phyloP scores from a whole-genome alignment of 2,113 vertebrate species.

The Caranx melampygus region DNA sequence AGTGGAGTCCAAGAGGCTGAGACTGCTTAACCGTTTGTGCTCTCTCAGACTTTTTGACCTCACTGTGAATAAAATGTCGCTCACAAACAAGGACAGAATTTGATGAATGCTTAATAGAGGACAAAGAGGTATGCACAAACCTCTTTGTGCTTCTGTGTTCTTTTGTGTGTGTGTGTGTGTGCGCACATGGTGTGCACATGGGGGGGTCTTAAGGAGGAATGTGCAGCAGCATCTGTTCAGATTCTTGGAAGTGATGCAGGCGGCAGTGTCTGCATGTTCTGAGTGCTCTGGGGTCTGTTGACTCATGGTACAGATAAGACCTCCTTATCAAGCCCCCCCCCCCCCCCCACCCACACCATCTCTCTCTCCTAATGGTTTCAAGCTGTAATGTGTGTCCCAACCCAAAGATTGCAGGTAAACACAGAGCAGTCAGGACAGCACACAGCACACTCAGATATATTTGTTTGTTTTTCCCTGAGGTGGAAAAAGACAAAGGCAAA shows the following conservation, averaged over 20 bases:
- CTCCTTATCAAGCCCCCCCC: conserved; percentile 54
- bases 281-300: conserved; percentile 58
- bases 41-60: too few species aligned
- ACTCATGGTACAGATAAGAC: conserved; percentile 66
- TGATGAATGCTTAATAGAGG: conserved; percentile 26
- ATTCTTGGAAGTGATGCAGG: conserved; percentile 69
- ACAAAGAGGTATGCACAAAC: not conserved
- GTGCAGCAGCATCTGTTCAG: conserved; percentile 53
- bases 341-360: not conserved
- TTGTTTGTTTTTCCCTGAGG: conserved; percentile 68
- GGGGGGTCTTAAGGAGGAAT: conserved; percentile 18
- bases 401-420: conserved; percentile 63
- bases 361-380: conserved; percentile 66
- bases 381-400: conserved; percentile 59
- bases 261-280: conserved; percentile 46
- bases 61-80: not conserved
- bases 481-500: conserved; percentile 64
- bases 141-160: not conserved
- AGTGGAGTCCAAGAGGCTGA: too few species aligned
- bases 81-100: conserved; percentile 23
- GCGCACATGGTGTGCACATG: too few species aligned
- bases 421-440: conserved; percentile 31
- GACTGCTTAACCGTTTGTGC: too few species aligned
- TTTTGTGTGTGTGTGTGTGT: not conserved
- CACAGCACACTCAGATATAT: conserved; percentile 40